Percentiles rank a stretch among this genome's conserved stretches.
These are phyloP conservation scores for Flexamia atlantica DNA, from an alignment of 2,888 invertebrate genomes.

Conservation along the genomic window DNA sequence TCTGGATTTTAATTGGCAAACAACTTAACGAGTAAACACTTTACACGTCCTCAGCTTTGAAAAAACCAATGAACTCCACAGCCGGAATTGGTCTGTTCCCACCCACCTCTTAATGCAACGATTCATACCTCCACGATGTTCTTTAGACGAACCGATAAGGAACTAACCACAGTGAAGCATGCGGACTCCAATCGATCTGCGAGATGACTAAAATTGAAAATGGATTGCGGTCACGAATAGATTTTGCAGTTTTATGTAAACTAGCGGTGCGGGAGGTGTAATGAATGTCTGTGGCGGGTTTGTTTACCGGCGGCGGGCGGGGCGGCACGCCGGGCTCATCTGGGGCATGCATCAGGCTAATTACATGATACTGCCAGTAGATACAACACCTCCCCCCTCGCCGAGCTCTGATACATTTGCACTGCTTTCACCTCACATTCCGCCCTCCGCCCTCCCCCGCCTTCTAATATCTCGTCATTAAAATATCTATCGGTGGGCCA, in stretches of 20 bases:
- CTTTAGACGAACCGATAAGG: not conserved
- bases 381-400: conserved; percentile 29
- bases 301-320: conserved; percentile 26
- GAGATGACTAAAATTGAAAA: conserved; percentile 9
- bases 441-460: not conserved
- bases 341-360: conserved; percentile 47
- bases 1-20: too few species aligned
- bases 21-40: too few species aligned
- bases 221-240: conserved; percentile 23
- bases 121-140: not conserved
- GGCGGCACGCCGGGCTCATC: conserved; percentile 4
- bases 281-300: conserved; percentile 27
- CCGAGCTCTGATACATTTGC: not conserved
- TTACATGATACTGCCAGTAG: conserved; percentile 34
- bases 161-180: not conserved
- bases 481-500: too few species aligned
- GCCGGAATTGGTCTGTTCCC: too few species aligned
- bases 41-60: too few species aligned
- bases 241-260: conserved; percentile 36
- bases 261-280: conserved; percentile 22
- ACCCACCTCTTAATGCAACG: too few species aligned
- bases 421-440: conserved; percentile 33
- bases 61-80: too few species aligned
- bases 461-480: too few species aligned
- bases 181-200: not conserved